Conservation (phyloP, 2,113 vertebrate genomes). For the Setophaga kirtlandii region DNA sequence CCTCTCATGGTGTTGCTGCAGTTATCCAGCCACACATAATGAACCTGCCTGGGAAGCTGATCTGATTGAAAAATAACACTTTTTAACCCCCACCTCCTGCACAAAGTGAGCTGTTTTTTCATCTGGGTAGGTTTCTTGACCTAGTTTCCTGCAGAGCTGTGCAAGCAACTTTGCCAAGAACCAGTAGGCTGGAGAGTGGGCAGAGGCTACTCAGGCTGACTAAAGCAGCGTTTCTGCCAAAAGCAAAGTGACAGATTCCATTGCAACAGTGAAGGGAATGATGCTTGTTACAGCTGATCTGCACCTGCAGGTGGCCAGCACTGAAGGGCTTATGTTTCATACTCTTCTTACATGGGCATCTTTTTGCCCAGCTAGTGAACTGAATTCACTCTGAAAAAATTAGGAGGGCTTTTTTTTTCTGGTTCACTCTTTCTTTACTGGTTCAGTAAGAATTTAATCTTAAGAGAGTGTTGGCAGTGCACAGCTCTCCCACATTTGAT, state of each 20-base stretch:
- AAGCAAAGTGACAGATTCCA: background rate
- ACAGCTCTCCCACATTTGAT: background rate
- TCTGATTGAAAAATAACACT: background rate
- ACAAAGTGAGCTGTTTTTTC: background rate
- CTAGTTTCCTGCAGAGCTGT: conserved; percentile 49
- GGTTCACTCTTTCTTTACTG: background rate
- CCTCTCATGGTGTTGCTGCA: background rate
- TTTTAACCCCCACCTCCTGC: background rate
- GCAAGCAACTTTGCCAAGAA: conserved; percentile 24
- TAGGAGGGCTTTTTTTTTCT: background rate
- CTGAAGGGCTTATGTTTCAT: background rate
- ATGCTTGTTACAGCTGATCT: background rate
- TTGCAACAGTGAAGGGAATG: background rate
- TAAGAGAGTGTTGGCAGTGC: background rate
- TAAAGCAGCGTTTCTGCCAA: background rate
- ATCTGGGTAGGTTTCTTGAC: conserved; percentile 52
- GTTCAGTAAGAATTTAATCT: background rate
- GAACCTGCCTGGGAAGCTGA: background rate
- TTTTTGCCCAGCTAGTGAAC: background rate
- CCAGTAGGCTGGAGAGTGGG: conserved; percentile 13
- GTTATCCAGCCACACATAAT: background rate
- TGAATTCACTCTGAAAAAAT: background rate
- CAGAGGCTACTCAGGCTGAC: conserved; percentile 20
- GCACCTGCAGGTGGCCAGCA: background rate
- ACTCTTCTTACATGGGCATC: background rate